These are phyloP conservation scores for Heliconius erato DNA, from an alignment of 2,888 invertebrate species.

Conservation along the genomic window DNA sequence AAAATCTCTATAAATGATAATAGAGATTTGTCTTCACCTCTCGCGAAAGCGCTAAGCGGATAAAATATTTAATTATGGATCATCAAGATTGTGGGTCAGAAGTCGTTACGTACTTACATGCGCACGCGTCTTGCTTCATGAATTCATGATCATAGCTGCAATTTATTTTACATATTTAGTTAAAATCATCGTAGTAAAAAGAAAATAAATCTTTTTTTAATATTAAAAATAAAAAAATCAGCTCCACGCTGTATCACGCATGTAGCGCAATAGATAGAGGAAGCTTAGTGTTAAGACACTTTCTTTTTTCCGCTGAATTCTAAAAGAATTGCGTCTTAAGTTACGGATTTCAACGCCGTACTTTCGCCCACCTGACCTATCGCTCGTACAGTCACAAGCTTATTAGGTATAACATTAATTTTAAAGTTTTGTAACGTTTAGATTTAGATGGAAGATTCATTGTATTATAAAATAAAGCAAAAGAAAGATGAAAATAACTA, in stretches of 20 bases:
- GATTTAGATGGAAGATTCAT: neutral
- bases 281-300: too few relatives aligned
- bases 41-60: constrained; percentile 13
- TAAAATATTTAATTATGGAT: constrained; percentile 15
- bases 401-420: too few relatives aligned
- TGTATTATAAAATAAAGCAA: neutral
- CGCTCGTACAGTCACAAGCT: too few relatives aligned
- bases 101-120: neutral
- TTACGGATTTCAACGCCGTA: too few relatives aligned
- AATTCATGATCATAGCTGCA: constrained; percentile 11
- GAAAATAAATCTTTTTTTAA: neutral
- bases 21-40: neutral
- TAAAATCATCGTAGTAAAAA: neutral
- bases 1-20: neutral
- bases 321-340: too few relatives aligned
- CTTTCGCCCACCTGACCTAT: too few relatives aligned
- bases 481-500: neutral
- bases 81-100: constrained; percentile 13
- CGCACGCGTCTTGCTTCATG: constrained; percentile 4
- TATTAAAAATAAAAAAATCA: neutral
- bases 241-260: too few relatives aligned
- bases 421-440: too few relatives aligned
- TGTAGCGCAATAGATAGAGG: too few relatives aligned
- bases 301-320: too few relatives aligned
- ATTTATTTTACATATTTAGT: neutral